phyloP scores from a whole-genome alignment of 2,888 invertebrate species.

The Tryphoninae sp. region DNA sequence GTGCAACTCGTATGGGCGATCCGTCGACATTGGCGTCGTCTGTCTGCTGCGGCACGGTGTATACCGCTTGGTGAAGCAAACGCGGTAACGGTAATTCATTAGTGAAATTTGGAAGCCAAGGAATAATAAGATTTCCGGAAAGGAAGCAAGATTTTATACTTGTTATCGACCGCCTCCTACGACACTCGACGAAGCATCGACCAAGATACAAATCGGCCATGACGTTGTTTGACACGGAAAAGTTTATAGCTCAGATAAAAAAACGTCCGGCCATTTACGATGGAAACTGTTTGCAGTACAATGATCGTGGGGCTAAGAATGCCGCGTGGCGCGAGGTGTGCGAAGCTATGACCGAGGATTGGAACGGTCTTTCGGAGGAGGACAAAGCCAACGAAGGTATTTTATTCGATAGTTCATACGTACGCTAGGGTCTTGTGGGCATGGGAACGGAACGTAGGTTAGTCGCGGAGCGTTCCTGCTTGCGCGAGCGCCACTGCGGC shows the following conservation, averaged over 20 bases:
- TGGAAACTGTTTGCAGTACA: constrained; percentile 74
- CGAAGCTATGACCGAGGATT: constrained; percentile 76
- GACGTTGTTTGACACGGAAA: constrained; percentile 76
- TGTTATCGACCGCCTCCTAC: not conserved
- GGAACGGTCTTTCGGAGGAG: constrained; percentile 74
- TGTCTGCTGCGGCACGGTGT: not conserved
- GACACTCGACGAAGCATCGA: not conserved
- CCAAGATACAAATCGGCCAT: constrained; percentile 1
- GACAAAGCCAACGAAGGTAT: constrained; percentile 75
- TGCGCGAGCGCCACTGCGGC: not conserved
- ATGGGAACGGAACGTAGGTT: not conserved
- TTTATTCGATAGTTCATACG: not conserved
- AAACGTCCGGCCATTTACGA: constrained; percentile 78
- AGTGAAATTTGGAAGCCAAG: too few relatives aligned
- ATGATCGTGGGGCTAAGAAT: constrained; percentile 75
- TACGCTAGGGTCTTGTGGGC: not conserved
- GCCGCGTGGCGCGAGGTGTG: constrained; percentile 78
- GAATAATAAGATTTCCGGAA: too few relatives aligned
- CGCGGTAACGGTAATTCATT: not conserved
- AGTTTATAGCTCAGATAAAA: constrained; percentile 76
- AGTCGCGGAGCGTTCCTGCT: not conserved
- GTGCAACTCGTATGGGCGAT: constrained; percentile 47
- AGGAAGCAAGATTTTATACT: not conserved
- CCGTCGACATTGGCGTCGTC: constrained; percentile 22
- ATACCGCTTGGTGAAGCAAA: not conserved